Percentiles rank a stretch among this genome's conserved stretches.
These are phyloP conservation scores for Stenodema calcarata DNA, from an alignment of 2,888 invertebrate genomes.

Conservation along the genomic window DNA sequence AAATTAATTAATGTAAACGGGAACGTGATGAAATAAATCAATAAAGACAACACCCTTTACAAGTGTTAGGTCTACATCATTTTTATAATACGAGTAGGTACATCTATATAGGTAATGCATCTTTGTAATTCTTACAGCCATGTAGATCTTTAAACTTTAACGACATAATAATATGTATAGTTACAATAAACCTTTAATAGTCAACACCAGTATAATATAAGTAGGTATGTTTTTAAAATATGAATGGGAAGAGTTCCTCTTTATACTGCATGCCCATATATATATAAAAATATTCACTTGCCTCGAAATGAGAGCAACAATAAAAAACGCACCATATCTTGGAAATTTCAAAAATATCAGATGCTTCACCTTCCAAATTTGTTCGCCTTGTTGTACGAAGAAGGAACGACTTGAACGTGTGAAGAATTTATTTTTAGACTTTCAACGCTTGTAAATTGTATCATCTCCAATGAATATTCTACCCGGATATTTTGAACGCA, in stretches of 20 bases:
- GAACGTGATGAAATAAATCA: no score
- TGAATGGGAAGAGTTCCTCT: background rate
- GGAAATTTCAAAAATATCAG: background rate
- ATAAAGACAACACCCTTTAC: no score
- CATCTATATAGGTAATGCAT: no score
- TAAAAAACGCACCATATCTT: background rate
- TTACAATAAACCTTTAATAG: background rate
- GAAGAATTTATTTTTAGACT: slow-evolving; percentile 4
- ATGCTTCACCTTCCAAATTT: background rate
- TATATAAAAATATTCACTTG: slow-evolving; percentile 4
- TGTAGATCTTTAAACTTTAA: background rate
- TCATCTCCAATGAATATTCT: background rate
- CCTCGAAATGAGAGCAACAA: slow-evolving; percentile 7
- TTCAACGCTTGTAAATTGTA: slow-evolving; percentile 16
- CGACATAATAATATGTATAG: background rate
- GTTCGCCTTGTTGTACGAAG: background rate
- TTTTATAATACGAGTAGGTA: no score
- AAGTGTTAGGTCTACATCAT: no score
- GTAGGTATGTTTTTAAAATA: background rate
- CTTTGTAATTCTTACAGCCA: background rate
- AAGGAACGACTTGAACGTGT: background rate
- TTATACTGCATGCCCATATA: background rate
- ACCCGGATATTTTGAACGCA: background rate
- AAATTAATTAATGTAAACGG: no score
- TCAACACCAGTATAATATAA: background rate